Conservation (phyloP, 2,888 invertebrate species). For the Harpagoxenus sublaevis region DNA sequence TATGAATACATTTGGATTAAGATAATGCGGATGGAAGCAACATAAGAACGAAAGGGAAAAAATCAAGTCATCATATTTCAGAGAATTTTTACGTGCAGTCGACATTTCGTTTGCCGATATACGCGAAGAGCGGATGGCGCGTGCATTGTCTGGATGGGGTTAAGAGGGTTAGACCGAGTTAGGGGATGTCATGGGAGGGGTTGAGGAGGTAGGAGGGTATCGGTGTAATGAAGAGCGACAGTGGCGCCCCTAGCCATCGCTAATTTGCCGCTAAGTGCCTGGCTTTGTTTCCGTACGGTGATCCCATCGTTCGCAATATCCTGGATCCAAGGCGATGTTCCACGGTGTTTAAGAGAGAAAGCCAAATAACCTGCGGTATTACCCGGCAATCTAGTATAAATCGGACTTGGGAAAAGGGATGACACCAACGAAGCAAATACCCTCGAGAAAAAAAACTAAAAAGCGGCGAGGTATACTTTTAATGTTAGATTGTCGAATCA, state of each 20-base stretch:
- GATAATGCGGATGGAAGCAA: neutral
- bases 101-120: conserved; percentile 68
- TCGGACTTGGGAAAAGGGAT: conserved; percentile 41
- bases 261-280: conserved; percentile 81
- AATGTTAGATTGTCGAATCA: neutral
- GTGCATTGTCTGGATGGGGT: conserved; percentile 74
- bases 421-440: conserved; percentile 18
- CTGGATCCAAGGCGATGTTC: conserved; percentile 75
- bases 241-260: conserved; percentile 75
- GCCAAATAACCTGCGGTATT: conserved; percentile 74
- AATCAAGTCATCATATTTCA: conserved; percentile 17
- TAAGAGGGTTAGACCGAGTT: conserved; percentile 67
- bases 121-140: conserved; percentile 51
- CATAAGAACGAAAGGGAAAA: neutral
- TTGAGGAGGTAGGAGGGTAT: conserved; percentile 62
- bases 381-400: conserved; percentile 57
- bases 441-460: conserved; percentile 13
- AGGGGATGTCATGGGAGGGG: conserved; percentile 40
- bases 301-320: conserved; percentile 81
- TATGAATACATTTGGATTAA: neutral
- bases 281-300: conserved; percentile 81
- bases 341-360: conserved; percentile 71
- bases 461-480: neutral
- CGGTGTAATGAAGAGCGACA: conserved; percentile 82
- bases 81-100: conserved; percentile 59